phyloP scores from a whole-genome alignment of 2,888 invertebrate genomes.

The Brachylomia viminalis region DNA sequence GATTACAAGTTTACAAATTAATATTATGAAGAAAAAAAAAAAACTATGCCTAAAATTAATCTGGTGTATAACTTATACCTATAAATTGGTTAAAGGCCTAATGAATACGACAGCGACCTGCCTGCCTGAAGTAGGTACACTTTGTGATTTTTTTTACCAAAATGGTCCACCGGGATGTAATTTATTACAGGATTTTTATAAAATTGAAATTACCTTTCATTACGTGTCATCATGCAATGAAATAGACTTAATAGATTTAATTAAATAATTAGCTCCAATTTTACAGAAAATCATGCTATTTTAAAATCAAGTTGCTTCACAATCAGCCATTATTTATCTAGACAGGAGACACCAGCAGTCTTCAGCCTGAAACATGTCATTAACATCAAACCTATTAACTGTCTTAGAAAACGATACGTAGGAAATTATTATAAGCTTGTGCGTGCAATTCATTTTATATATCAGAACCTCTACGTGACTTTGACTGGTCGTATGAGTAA shows the following conservation, averaged over 20 bases:
- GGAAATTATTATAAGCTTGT: too few species aligned
- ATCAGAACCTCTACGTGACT: not conserved
- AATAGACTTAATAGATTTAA: not conserved
- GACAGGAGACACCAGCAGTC: not conserved
- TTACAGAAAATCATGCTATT: not conserved
- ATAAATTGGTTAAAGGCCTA: too few species aligned
- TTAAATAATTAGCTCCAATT: not conserved
- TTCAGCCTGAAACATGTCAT: not conserved
- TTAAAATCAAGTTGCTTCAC: not conserved
- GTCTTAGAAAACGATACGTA: too few species aligned
- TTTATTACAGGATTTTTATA: not conserved
- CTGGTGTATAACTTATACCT: too few species aligned
- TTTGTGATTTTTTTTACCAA: not conserved
- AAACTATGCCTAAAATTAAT: too few species aligned
- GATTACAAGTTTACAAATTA: too few species aligned
- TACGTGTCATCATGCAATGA: not conserved
- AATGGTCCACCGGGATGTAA: not conserved
- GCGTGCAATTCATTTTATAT: too few species aligned
- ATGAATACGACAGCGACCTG: too few species aligned
- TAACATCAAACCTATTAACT: not conserved
- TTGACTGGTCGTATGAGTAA: conserved; percentile 17
- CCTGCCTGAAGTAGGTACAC: not conserved
- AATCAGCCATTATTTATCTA: not conserved
- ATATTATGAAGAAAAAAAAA: too few species aligned
- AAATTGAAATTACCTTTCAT: not conserved